Evolutionary conservation across 2,113 vertebrate genomes (phyloP).

Genomic region (Capra hircus): DNA sequence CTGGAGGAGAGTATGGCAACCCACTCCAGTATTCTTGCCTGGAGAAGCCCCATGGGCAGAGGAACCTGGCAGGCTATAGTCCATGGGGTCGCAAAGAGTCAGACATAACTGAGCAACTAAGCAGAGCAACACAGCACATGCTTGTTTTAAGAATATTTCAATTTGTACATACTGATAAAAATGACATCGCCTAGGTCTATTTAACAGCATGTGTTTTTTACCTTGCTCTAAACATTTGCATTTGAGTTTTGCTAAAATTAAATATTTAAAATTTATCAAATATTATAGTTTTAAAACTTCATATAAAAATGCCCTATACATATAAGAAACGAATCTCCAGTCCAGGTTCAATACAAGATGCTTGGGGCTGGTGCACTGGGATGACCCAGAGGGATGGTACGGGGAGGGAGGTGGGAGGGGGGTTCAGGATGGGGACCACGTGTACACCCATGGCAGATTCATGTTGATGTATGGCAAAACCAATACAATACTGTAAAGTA

Average conservation of each 20-base stretch:
- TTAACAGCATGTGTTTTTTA: not conserved
- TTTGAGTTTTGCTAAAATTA: not conserved
- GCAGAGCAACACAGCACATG: not conserved
- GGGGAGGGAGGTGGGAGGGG: no score
- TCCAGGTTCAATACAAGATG: no score
- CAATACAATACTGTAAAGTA: no score
- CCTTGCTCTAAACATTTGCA: not conserved
- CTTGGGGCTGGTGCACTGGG: no score
- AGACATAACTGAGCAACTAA: not conserved
- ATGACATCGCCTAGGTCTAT: not conserved
- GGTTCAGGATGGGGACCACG: no score
- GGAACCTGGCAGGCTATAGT: not conserved
- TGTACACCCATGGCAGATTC: no score
- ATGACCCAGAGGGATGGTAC: no score
- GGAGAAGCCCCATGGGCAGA: not conserved
- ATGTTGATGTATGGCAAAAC: no score
- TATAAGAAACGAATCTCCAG: no score
- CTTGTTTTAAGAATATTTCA: not conserved
- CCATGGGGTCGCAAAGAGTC: not conserved
- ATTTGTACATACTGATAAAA: not conserved
- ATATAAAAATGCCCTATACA: not conserved
- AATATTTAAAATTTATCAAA: not conserved
- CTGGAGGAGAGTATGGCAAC: not conserved
- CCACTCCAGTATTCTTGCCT: not conserved
- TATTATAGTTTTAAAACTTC: not conserved